These are phyloP conservation scores for Sebastes iracundus DNA, from an alignment of 2,797 vertebrate genomes.

Conservation along the genomic window DNA sequence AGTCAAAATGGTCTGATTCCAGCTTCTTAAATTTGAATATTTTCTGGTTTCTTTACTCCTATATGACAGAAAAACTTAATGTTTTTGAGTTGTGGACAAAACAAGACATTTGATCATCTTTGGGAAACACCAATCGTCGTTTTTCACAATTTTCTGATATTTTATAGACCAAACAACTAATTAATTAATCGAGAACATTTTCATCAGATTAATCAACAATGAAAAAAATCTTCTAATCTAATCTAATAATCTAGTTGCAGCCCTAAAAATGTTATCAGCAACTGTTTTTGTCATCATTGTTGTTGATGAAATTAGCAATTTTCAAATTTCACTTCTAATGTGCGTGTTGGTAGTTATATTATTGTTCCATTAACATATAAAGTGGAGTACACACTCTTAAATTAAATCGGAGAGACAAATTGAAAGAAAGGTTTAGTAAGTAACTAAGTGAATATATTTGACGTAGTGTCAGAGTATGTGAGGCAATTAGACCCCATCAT, in stretches of 20 bases:
- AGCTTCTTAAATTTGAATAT: no score
- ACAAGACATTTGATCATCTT: no score
- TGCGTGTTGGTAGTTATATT: background rate
- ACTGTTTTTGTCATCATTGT: background rate
- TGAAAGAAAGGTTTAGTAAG: background rate
- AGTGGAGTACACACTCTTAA: background rate
- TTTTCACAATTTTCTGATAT: no score
- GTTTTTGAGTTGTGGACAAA: no score
- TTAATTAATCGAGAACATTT: fast-evolving
- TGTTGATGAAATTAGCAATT: background rate
- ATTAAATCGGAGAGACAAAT: background rate
- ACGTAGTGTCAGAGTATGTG: background rate
- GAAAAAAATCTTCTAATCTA: no score
- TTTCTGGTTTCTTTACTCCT: no score
- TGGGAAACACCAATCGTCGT: no score
- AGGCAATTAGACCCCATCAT: background rate
- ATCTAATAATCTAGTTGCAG: no score
- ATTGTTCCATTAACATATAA: background rate
- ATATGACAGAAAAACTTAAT: fast-evolving
- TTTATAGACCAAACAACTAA: no score
- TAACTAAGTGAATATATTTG: background rate
- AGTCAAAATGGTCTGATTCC: no score
- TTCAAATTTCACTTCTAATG: background rate
- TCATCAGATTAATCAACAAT: no score
- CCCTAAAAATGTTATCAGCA: background rate